Conservation (phyloP, 2,888 invertebrate species). For the Ennomos quercinarius region DNA sequence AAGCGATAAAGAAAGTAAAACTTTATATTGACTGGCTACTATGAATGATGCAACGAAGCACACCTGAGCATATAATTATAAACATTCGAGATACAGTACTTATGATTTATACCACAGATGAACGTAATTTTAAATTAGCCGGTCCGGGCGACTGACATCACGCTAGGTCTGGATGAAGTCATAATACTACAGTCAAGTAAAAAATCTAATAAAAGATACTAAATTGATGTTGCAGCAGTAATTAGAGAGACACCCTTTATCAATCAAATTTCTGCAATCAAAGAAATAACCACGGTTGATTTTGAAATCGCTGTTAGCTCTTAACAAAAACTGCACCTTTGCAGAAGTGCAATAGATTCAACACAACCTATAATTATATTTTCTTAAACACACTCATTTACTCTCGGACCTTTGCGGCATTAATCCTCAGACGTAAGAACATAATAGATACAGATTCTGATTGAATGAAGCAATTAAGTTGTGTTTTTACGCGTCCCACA, state of each 20-base stretch:
- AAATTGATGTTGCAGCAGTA: neutral
- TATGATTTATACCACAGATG: too few species aligned
- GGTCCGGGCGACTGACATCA: too few species aligned
- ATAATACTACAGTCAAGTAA: too few species aligned
- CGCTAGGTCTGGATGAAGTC: too few species aligned
- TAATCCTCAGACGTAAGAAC: constrained; percentile 35
- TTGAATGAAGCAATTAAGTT: constrained; percentile 60
- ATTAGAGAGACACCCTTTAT: constrained; percentile 9
- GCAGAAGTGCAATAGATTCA: constrained; percentile 11
- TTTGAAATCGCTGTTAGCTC: neutral
- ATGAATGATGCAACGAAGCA: too few species aligned
- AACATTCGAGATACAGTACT: too few species aligned
- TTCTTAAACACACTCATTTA: constrained; percentile 18
- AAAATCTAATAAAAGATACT: too few species aligned
- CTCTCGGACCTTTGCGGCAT: constrained; percentile 18
- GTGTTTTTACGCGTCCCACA: constrained; percentile 58
- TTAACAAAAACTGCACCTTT: constrained; percentile 22
- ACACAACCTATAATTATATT: constrained; percentile 15
- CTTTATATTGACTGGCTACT: too few species aligned
- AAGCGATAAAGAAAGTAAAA: too few species aligned
- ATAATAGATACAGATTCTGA: constrained; percentile 42
- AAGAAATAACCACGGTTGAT: constrained; percentile 11
- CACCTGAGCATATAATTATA: too few species aligned
- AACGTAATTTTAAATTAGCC: too few species aligned
- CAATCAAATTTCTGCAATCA: constrained; percentile 17